phyloP scores from a whole-genome alignment of 23 tunicate species.

The Halocynthia aurantium region DNA sequence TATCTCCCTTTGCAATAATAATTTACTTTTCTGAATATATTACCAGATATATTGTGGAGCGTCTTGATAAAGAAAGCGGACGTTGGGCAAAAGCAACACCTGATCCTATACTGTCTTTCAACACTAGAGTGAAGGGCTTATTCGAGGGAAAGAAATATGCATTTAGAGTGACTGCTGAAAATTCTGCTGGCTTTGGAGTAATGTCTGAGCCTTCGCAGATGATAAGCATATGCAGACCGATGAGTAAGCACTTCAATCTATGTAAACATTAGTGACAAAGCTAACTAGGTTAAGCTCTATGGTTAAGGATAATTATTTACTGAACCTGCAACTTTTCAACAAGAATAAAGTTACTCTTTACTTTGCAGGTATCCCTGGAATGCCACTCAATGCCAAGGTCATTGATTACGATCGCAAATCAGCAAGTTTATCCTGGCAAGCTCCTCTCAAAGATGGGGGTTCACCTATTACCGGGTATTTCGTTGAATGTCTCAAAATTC shows the following conservation, averaged over 20 bases:
- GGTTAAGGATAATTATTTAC: not conserved
- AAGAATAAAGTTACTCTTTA: too few species aligned
- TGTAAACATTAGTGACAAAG: not conserved
- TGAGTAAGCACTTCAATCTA: conserved; percentile 8
- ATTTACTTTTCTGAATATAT: not conserved
- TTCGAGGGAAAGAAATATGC: conserved; percentile 74
- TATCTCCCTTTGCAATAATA: not conserved
- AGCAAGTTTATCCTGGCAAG: conserved; percentile 70
- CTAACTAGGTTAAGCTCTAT: not conserved
- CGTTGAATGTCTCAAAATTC: conserved; percentile 50
- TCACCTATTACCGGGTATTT: conserved; percentile 68
- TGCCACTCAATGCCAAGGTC: conserved; percentile 71
- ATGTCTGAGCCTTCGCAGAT: conserved; percentile 74
- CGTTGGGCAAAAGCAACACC: conserved; percentile 70
- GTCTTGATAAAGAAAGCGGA: conserved; percentile 72
- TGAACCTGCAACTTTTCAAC: too few species aligned
- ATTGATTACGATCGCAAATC: conserved; percentile 55
- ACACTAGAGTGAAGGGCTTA: conserved; percentile 81
- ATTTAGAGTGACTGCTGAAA: conserved; percentile 82
- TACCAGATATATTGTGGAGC: conserved; percentile 48
- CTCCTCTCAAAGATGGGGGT: conserved; percentile 80
- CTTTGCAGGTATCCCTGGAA: conserved; percentile 47
- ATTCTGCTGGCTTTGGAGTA: conserved; percentile 79
- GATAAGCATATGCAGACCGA: conserved; percentile 41
- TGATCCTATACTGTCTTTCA: conserved; percentile 66